Percentiles rank a stretch among this genome's conserved stretches.
Conservation (phyloP, 2,888 invertebrate genomes). For the Fragum whitleyi region DNA sequence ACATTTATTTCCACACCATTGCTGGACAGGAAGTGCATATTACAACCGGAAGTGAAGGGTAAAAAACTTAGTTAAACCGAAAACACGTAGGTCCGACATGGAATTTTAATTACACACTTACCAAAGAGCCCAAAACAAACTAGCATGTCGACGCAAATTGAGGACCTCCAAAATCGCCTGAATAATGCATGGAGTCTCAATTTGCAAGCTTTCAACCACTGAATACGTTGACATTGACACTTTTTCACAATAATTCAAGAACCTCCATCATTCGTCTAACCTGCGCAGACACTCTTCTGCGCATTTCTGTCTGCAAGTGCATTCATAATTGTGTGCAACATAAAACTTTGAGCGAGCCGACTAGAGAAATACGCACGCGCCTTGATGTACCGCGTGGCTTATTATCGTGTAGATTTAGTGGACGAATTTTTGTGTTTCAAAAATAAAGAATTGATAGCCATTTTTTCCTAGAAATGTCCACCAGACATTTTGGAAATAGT, state of each 20-base stretch:
- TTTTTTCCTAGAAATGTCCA: no score
- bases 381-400: conserved; percentile 23
- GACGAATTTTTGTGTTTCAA: no score
- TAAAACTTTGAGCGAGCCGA: conserved; percentile 22
- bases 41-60: conserved; percentile 60
- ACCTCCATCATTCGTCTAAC: conserved; percentile 59
- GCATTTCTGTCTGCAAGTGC: conserved; percentile 69
- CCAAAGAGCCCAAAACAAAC: conserved; percentile 79
- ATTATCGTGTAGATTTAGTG: neutral
- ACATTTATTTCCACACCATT: conserved; percentile 44
- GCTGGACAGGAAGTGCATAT: conserved; percentile 71
- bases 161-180: conserved; percentile 68
- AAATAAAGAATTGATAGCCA: no score
- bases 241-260: conserved; percentile 51
- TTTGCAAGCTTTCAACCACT: conserved; percentile 62
- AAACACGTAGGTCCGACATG: conserved; percentile 16
- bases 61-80: conserved; percentile 33
- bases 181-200: conserved; percentile 73
- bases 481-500: no score
- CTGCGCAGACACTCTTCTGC: conserved; percentile 73
- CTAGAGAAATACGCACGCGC: conserved; percentile 6
- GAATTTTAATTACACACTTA: conserved; percentile 53
- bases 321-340: conserved; percentile 48
- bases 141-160: conserved; percentile 76
- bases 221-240: conserved; percentile 65